phyloP scores from a whole-genome alignment of 1,140 invertebrate genomes.

The Ruditapes philippinarum region DNA sequence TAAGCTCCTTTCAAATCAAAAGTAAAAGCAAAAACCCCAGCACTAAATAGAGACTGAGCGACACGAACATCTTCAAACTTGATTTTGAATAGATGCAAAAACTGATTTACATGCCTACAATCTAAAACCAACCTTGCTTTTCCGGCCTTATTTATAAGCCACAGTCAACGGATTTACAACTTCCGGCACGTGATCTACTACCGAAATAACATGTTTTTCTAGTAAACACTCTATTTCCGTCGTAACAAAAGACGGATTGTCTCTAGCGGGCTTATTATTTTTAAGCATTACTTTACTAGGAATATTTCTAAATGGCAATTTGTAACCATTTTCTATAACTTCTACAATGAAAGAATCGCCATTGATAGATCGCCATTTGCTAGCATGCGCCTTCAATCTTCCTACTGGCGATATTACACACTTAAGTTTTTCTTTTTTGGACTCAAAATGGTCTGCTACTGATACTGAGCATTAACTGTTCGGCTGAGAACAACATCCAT shows the following conservation, averaged over 20 bases:
- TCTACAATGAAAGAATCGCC: background rate
- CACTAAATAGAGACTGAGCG: conserved; percentile 34
- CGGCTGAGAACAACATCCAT: no score
- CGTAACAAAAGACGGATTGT: background rate
- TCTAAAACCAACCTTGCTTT: conserved; percentile 64
- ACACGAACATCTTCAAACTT: conserved; percentile 63
- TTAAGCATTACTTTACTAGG: background rate
- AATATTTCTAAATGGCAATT: background rate
- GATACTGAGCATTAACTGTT: no score
- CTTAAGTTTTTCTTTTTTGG: no score
- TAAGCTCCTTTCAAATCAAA: conserved; percentile 68
- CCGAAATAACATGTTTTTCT: background rate
- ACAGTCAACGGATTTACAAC: conserved; percentile 3
- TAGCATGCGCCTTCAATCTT: background rate
- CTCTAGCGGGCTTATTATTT: background rate
- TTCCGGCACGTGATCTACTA: background rate
- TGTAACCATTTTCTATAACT: background rate
- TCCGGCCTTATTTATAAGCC: background rate
- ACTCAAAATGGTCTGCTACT: no score
- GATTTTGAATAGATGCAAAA: conserved; percentile 54
- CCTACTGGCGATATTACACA: background rate
- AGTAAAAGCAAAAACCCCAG: conserved; percentile 54
- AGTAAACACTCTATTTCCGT: background rate
- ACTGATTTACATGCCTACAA: conserved; percentile 62
- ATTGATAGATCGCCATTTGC: background rate